A percentile compares a stretch with the other conserved stretches of the same genome.
Conservation (phyloP, 2,888 invertebrate genomes). For the Lamellibrachia satsuma region DNA sequence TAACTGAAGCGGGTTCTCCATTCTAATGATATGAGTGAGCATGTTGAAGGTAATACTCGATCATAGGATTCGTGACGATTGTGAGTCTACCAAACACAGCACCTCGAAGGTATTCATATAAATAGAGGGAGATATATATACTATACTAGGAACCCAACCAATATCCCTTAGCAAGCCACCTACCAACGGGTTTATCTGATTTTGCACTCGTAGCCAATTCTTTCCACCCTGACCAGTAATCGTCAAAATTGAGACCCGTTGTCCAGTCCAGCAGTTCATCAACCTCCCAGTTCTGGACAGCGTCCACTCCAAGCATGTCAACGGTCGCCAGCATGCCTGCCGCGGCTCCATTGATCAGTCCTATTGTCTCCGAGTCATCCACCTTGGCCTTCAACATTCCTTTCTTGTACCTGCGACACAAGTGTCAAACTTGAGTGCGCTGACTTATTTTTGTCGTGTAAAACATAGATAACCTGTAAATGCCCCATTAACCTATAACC, state of each 20-base stretch:
- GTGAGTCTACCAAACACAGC: too few relatives aligned
- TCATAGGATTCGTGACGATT: too few relatives aligned
- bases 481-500: too few relatives aligned
- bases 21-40: too few relatives aligned
- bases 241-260: conserved; percentile 64
- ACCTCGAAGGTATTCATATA: too few relatives aligned
- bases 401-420: conserved; percentile 55
- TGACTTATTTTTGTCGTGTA: too few relatives aligned
- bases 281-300: conserved; percentile 65
- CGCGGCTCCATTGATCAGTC: conserved; percentile 63
- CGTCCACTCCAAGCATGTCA: conserved; percentile 54
- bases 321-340: conserved; percentile 64
- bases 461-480: too few relatives aligned
- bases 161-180: background rate
- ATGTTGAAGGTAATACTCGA: too few relatives aligned
- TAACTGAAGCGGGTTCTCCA: too few relatives aligned
- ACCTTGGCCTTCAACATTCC: conserved; percentile 61
- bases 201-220: conserved; percentile 56
- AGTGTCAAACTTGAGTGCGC: too few relatives aligned
- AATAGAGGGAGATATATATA: background rate
- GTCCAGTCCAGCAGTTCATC: conserved; percentile 66
- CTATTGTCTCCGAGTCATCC: conserved; percentile 59
- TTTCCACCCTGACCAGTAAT: conserved; percentile 59
- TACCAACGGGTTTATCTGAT: background rate
- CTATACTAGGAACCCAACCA: background rate